A percentile compares a stretch with the other conserved stretches of the same genome.
Evolutionary conservation across 2,888 invertebrate genomes (phyloP).

Genomic region (Apotomis capreana): DNA sequence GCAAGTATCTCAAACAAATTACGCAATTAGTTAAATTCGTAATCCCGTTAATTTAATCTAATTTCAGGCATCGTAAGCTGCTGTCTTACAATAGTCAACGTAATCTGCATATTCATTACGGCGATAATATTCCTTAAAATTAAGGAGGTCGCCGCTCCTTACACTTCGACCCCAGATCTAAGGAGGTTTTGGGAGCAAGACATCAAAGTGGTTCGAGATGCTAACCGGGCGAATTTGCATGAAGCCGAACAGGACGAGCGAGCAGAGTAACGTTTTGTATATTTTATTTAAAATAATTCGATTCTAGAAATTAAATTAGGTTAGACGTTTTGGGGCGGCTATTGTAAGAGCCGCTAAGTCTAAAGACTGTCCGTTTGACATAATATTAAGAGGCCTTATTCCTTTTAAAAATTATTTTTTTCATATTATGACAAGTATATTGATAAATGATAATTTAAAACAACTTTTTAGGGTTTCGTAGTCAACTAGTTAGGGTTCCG

Average conservation of each 20-base stretch:
- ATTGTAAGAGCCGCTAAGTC: background rate
- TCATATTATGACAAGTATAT: no score
- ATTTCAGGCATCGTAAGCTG: constrained; percentile 87
- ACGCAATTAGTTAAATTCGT: constrained; percentile 13
- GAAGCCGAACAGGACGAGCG: constrained; percentile 82
- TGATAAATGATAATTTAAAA: no score
- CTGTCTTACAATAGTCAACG: constrained; percentile 90
- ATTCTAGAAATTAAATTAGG: constrained; percentile 14
- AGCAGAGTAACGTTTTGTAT: constrained; percentile 62
- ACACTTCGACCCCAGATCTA: constrained; percentile 88
- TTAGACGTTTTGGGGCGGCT: constrained; percentile 5
- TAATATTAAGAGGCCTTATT: no score
- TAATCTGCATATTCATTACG: constrained; percentile 91
- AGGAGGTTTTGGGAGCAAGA: constrained; percentile 92
- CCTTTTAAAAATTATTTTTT: no score
- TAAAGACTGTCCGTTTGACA: background rate
- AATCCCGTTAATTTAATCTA: constrained; percentile 14
- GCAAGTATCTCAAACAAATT: constrained; percentile 52
- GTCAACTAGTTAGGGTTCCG: no score
- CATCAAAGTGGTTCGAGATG: constrained; percentile 88
- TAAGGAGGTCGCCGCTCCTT: constrained; percentile 92
- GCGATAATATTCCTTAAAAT: constrained; percentile 92
- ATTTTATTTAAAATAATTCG: constrained; percentile 33
- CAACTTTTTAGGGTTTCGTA: no score
- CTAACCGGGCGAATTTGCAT: constrained; percentile 84